These are phyloP conservation scores for Theocolax elegans DNA, from an alignment of 1,140 invertebrate genomes.

Conservation along the genomic window DNA sequence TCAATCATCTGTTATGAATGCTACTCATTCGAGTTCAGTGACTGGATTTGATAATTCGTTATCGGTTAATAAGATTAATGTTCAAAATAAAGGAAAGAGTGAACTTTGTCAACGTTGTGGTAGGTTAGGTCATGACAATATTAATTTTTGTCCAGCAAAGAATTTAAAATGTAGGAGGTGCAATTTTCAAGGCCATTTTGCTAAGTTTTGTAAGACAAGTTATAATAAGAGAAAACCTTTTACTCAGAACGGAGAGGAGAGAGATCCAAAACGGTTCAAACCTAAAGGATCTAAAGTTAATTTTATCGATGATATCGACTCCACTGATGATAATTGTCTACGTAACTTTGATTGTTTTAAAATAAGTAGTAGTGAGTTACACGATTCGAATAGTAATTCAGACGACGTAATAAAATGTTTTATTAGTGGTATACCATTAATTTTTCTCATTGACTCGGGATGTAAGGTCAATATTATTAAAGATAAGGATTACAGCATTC, in stretches of 20 bases:
- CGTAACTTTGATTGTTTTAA: too few species aligned
- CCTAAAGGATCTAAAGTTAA: neutral
- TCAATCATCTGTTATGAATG: slow-evolving; percentile 22
- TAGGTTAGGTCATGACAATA: neutral
- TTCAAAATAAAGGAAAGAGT: neutral
- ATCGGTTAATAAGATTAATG: neutral
- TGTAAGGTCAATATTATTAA: slow-evolving; percentile 36
- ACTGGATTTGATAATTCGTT: neutral
- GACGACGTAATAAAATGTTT: slow-evolving; percentile 5
- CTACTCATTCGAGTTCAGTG: neutral
- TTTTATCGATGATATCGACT: neutral
- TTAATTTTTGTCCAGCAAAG: slow-evolving; percentile 10
- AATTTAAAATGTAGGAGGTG: slow-evolving; percentile 11
- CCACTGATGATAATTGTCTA: too few species aligned
- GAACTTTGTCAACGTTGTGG: slow-evolving; percentile 7
- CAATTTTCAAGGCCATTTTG: slow-evolving; percentile 11
- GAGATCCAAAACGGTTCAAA: neutral
- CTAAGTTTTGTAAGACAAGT: neutral
- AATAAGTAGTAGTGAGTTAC: neutral
- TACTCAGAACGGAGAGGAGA: neutral
- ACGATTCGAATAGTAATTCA: neutral
- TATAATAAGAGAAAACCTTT: neutral
- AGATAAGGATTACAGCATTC: slow-evolving; percentile 1
- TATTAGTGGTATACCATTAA: slow-evolving; percentile 26
- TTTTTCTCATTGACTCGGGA: slow-evolving; percentile 37